Evolutionary conservation across 2,113 vertebrate species (phyloP).

Genomic region (Piaya cayana): DNA sequence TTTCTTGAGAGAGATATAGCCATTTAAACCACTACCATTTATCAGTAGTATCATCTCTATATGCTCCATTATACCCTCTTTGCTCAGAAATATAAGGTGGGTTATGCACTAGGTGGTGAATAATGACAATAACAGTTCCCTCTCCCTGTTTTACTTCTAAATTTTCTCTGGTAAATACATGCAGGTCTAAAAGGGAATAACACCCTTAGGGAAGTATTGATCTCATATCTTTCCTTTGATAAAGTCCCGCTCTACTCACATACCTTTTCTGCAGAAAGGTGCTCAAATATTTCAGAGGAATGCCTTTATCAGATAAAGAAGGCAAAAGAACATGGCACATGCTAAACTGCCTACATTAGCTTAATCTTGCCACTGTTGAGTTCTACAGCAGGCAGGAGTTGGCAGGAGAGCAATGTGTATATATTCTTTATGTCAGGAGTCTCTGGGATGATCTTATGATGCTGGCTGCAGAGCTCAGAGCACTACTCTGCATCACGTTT

Average conservation of each 20-base stretch:
- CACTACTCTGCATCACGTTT: not conserved
- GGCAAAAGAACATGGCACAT: not conserved
- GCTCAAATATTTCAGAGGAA: not conserved
- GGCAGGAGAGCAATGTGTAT: not conserved
- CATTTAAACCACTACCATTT: not conserved
- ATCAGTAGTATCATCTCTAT: not conserved
- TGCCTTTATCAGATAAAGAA: not conserved
- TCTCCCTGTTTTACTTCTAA: not conserved
- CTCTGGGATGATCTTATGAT: not conserved
- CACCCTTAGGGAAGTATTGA: not conserved
- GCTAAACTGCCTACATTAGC: not conserved
- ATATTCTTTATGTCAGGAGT: not conserved
- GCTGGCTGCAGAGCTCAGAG: accelerated
- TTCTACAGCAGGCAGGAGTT: not conserved
- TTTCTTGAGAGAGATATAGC: not conserved
- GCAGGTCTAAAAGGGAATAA: not conserved
- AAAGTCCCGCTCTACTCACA: not conserved
- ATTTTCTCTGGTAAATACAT: not conserved
- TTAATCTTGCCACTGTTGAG: not conserved
- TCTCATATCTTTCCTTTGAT: not conserved
- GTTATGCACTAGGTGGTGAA: not conserved
- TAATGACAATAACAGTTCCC: not conserved
- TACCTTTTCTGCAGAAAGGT: not conserved
- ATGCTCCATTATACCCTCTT: not conserved
- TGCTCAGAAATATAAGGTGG: not conserved